A percentile compares a stretch with the other conserved stretches of the same genome.
phyloP scores from a whole-genome alignment of 2,797 vertebrate species.

The Megalops cyprinoides region DNA sequence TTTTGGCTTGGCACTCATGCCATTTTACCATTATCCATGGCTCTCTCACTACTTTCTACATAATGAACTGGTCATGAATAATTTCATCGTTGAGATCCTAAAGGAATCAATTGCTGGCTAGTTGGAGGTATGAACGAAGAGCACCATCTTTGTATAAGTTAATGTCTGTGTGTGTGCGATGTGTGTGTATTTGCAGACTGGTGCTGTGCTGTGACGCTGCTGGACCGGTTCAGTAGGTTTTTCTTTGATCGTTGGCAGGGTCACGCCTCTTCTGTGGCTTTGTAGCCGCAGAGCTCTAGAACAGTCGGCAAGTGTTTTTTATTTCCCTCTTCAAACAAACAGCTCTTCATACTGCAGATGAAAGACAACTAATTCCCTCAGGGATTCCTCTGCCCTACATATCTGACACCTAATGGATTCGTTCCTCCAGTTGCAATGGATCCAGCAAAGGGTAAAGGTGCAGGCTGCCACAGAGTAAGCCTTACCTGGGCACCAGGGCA shows the following conservation, averaged over 20 bases:
- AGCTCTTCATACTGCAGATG: neutral
- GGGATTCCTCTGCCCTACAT: neutral
- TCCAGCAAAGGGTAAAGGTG: neutral
- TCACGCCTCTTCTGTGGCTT: conserved; percentile 18
- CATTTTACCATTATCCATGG: no score
- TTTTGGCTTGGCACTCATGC: no score
- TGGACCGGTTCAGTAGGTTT: conserved; percentile 27
- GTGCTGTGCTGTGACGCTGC: conserved; percentile 3
- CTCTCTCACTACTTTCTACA: no score
- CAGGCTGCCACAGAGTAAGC: neutral
- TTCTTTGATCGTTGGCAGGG: conserved; percentile 5
- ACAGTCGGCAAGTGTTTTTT: neutral
- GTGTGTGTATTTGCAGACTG: conserved; percentile 23
- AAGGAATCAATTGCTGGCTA: no score
- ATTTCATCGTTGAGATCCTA: neutral
- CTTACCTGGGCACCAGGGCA: neutral
- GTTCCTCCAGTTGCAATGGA: neutral
- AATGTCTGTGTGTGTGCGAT: neutral
- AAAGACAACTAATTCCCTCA: neutral
- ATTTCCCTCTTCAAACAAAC: conserved; percentile 5
- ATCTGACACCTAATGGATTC: neutral
- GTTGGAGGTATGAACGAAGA: neutral
- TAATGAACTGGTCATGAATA: neutral
- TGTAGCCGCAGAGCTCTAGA: conserved; percentile 6
- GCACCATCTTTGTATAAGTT: neutral